Evolutionary conservation across 2,888 invertebrate species (phyloP).

Genomic region (Cryptosula pallasiana): DNA sequence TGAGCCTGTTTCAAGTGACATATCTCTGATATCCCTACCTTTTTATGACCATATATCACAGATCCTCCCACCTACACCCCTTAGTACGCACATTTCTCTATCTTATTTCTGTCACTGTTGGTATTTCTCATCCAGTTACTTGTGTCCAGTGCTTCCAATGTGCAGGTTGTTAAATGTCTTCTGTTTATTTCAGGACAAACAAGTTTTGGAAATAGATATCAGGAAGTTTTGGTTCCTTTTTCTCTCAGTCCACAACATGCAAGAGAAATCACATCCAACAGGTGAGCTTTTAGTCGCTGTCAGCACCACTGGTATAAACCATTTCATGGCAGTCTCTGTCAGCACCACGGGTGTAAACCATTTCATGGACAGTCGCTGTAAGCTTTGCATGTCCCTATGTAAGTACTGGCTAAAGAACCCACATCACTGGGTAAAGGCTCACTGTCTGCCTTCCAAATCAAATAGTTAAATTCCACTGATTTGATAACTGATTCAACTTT

Average conservation of each 20-base stretch:
- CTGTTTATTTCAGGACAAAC: not conserved
- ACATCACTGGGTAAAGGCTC: no score
- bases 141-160: not conserved
- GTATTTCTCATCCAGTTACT: not conserved
- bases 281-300: not conserved
- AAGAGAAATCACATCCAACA: not conserved
- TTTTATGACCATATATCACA: slow-evolving; percentile 22
- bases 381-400: no score
- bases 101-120: not conserved
- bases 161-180: not conserved
- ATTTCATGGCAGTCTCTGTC: no score
- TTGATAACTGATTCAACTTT: no score
- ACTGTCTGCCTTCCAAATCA: no score
- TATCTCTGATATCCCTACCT: not conserved
- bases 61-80: not conserved
- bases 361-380: no score
- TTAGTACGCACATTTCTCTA: not conserved
- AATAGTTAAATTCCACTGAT: no score
- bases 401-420: no score
- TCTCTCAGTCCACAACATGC: slow-evolving; percentile 23
- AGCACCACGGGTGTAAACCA: no score
- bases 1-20: not conserved
- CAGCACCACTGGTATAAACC: no score
- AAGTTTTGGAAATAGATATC: not conserved
- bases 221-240: not conserved